Conservation (phyloP, 2,888 invertebrate genomes). For the Venusia cambrica region DNA sequence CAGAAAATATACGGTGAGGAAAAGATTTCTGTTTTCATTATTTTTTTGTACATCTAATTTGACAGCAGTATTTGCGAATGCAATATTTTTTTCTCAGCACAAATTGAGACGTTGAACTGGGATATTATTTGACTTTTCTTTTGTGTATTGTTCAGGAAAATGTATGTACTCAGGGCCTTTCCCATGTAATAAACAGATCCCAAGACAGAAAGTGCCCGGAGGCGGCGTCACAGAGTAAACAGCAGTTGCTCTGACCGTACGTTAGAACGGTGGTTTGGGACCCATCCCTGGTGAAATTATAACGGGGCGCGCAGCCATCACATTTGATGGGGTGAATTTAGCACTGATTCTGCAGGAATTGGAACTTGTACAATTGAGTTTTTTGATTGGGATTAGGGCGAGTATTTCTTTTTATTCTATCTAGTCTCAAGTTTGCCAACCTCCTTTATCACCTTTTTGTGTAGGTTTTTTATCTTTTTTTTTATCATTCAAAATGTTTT, state of each 20-base stretch:
- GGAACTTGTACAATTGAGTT: conserved; percentile 14
- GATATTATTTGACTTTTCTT: conserved; percentile 17
- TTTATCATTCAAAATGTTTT: too few species aligned
- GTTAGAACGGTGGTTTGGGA: conserved; percentile 17
- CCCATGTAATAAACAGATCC: conserved; percentile 23
- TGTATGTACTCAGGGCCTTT: conserved; percentile 14
- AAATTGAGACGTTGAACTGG: conserved; percentile 11
- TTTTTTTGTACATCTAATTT: too few species aligned
- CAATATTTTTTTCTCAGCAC: too few species aligned
- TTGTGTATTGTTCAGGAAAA: conserved; percentile 14
- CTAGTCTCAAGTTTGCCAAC: too few species aligned
- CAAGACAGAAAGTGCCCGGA: conserved; percentile 23
- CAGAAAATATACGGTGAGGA: too few species aligned
- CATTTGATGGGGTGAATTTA: conserved; percentile 22
- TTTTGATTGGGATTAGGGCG: too few species aligned
- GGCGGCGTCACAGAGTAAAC: conserved; percentile 16
- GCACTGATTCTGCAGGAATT: conserved; percentile 19
- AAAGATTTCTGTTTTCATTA: too few species aligned
- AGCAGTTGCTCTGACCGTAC: conserved; percentile 10
- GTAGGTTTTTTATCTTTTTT: too few species aligned
- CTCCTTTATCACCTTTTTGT: too few species aligned
- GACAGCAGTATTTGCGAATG: too few species aligned
- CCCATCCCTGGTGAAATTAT: conserved; percentile 19
- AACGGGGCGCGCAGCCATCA: conserved; percentile 21
- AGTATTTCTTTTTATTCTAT: background rate